These are phyloP conservation scores for Cichlasoma orientale DNA, from an alignment of 2,797 vertebrate species.

Conservation along the genomic window DNA sequence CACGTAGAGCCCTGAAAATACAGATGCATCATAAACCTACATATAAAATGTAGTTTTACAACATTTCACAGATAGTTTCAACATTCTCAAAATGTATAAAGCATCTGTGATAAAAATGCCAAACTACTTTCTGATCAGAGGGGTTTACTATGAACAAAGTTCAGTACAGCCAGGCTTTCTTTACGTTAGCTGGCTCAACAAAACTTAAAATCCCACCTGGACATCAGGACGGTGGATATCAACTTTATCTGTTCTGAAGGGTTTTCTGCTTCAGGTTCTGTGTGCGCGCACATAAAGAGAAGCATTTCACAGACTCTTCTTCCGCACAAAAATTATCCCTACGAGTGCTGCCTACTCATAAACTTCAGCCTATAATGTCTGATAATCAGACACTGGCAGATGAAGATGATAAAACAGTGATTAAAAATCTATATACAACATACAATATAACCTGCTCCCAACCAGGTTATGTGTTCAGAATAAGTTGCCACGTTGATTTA, in stretches of 20 bases:
- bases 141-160: neutral
- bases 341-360: rapidly evolving
- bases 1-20: conserved; percentile 80
- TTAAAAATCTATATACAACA: neutral
- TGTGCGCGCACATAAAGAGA: neutral
- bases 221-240: rapidly evolving
- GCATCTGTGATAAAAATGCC: neutral
- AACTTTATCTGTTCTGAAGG: no score
- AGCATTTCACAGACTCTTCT: neutral
- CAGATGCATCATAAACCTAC: neutral
- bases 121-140: neutral
- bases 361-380: no score
- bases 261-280: neutral
- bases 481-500: neutral
- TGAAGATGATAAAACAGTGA: neutral
- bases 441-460: neutral
- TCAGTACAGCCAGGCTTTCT: neutral
- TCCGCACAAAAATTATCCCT: rapidly evolving
- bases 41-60: rapidly evolving
- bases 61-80: neutral
- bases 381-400: neutral
- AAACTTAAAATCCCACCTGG: neutral
- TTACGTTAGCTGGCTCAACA: neutral
- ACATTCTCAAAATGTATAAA: neutral
- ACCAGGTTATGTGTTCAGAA: no score